Conservation (phyloP, 2,888 invertebrate species). For the Julus scanicus region DNA sequence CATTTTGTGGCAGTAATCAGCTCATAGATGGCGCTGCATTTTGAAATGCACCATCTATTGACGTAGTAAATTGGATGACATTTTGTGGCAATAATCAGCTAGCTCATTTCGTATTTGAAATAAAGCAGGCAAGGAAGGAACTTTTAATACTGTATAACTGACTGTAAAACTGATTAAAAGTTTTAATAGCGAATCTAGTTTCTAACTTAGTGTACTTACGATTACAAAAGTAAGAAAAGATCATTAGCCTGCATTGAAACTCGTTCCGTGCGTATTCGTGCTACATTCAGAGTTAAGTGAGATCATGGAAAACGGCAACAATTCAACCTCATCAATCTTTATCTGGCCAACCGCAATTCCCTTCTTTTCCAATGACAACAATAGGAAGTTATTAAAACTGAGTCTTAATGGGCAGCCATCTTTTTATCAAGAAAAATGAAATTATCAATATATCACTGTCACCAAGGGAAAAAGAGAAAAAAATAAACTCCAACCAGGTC, state of each 20-base stretch:
- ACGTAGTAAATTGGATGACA: too few species aligned
- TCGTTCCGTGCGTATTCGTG: not conserved
- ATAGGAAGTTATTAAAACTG: slow-evolving; percentile 24
- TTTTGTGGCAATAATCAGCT: too few species aligned
- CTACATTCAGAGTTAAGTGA: not conserved
- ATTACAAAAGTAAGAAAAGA: not conserved
- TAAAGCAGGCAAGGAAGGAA: too few species aligned
- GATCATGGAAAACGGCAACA: slow-evolving; percentile 11
- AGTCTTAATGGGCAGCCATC: slow-evolving; percentile 34
- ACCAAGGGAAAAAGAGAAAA: not conserved
- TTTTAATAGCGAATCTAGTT: not conserved
- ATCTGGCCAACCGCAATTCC: slow-evolving; percentile 32
- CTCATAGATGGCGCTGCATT: too few species aligned
- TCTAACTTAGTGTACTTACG: too few species aligned
- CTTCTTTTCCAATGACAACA: slow-evolving; percentile 39
- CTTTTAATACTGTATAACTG: not conserved
- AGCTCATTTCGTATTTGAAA: too few species aligned
- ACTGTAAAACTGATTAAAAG: not conserved
- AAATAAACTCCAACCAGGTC: not conserved
- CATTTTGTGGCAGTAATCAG: too few species aligned
- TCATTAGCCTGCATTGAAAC: not conserved
- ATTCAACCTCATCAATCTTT: slow-evolving; percentile 39
- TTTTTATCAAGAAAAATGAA: slow-evolving; percentile 36
- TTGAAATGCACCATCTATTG: too few species aligned
- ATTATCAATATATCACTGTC: slow-evolving; percentile 39